Percentiles rank a stretch among this genome's conserved stretches.
Conservation (phyloP, 2,113 vertebrate genomes). For the Caranx melampygus region DNA sequence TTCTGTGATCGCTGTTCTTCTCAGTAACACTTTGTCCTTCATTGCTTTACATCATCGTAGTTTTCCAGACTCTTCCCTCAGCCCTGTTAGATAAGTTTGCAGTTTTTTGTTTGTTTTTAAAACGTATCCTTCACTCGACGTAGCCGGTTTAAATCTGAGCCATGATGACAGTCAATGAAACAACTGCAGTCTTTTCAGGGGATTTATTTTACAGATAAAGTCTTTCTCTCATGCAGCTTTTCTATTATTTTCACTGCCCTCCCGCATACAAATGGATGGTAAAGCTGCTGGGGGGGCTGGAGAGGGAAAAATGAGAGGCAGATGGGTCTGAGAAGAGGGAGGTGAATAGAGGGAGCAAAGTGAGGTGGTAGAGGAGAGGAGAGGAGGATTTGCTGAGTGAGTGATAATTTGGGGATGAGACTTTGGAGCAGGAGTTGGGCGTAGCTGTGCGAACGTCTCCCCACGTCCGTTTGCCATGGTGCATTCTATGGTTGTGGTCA, state of each 20-base stretch:
- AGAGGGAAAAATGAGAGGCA: neutral
- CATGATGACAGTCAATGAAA: neutral
- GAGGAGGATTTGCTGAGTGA: constrained; percentile 39
- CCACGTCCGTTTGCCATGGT: neutral
- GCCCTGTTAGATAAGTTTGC: neutral
- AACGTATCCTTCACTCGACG: neutral
- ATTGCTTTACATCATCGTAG: neutral
- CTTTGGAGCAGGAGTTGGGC: constrained; percentile 31
- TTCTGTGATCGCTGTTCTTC: neutral
- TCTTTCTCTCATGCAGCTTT: neutral
- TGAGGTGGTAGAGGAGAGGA: neutral
- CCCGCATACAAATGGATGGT: neutral
- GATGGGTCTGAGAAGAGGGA: constrained; percentile 22
- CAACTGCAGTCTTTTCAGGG: neutral
- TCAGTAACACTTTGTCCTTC: neutral
- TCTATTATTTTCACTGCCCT: constrained; percentile 30
- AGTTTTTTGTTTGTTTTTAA: constrained; percentile 7
- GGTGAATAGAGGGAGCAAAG: constrained; percentile 19
- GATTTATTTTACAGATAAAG: constrained; percentile 27
- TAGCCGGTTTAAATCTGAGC: neutral
- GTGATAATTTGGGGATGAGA: constrained; percentile 63
- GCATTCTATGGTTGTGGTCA: constrained; percentile 40
- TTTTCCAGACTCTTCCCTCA: neutral
- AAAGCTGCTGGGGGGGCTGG: neutral
- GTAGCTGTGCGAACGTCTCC: constrained; percentile 17